Evolutionary conservation across 2,797 vertebrate species (phyloP), one percentile per base, ranked within the genome.

Genomic region (Argentina silus): DNA sequence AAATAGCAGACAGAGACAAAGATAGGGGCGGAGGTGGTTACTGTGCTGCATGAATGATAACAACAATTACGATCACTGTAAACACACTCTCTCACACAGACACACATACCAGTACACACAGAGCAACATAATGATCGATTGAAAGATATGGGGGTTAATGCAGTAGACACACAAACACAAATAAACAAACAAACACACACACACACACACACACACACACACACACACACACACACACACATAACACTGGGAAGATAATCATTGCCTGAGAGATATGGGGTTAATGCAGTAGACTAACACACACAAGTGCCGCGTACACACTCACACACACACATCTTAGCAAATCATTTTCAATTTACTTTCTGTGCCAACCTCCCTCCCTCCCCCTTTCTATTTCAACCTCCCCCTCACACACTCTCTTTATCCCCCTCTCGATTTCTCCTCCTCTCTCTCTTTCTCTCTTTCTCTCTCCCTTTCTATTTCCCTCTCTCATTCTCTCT

Each of bases 281-380:
- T 90, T 87, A 90, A 91, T 84, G 81, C 81, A 80, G 73, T 75
- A 51, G 51, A 67, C 69, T 61, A 45, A 67, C 61, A 83, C 80
- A 79, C 77, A 83, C 72, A 87, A 11, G 15, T 15, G 6, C 68
- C 48, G n/a, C 42, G 10, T 45, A 66, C 64, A 74, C 48, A 79
- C 55, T 6, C 63, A 78, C 74, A 83, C 87, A 88, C 44, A 72
- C 70, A 36, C 21, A 50, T 70, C 73, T 75, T 76, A 73, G 79
- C 83, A 88, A 90, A 92, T 92, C 83, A 91, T 94, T 94, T 94
- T 92, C 92, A 90, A 93, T 93, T 89, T 91, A 89, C 88, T 93
- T 87, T 83, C 86, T 80, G 83, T 91, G 89, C 85, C 90, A 90
- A 87, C 82, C 88, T 86, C 81, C 89, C 84, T 83, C 85, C 86